Evolutionary conservation across 2,888 invertebrate species (phyloP), one percentile per base, ranked within the genome.

Genomic region (Catocala sponsa): DNA sequence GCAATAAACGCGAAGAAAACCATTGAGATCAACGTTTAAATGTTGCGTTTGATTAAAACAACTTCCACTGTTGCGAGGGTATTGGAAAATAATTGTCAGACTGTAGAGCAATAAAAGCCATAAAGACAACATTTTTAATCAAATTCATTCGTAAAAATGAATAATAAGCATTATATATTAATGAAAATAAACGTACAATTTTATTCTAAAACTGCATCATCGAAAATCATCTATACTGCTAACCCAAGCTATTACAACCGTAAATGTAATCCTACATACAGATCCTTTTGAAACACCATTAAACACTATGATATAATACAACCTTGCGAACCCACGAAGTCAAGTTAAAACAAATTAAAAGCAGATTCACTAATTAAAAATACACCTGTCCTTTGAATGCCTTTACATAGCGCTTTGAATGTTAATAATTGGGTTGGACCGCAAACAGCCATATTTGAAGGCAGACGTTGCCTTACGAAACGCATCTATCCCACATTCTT

Each of bases 291-390:
- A 2, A 35, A 54, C 33, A 9, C 9, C 12, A 53, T 5, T 12
- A 12, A 5, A 12, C 13, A 7, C 7, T 13, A 5, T 43, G 5
- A 33, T 51, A 60, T 63, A 60, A 65, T 58, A 0, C n/a, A 75
- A 12, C 76, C 68, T 61, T 72, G 60, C 52, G 47, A 6, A 44
- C 65, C 41, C 55, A 12, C 10, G 32, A 53, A 68, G 67, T 74
- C 67, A 72, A 72, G 55, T 74, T 64, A 68, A 54, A 55, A 51
- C 51, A 68, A 67, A 72, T 68, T 64, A 70, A 70, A 72, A 56
- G 78, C 68, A 75, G 78, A 78, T 78, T 61, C 63, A 65, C 63
- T 63, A 70, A 67, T 72, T 63, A 72, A 61, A 57, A 59, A 64
- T 58, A 49, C 57, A 53, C 56, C 50, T 58, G 57, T 44, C 69